Evolutionary conservation across 2,888 invertebrate genomes (phyloP), one percentile per base, ranked within the genome.

Genomic region (Dryomyza anilis): DNA sequence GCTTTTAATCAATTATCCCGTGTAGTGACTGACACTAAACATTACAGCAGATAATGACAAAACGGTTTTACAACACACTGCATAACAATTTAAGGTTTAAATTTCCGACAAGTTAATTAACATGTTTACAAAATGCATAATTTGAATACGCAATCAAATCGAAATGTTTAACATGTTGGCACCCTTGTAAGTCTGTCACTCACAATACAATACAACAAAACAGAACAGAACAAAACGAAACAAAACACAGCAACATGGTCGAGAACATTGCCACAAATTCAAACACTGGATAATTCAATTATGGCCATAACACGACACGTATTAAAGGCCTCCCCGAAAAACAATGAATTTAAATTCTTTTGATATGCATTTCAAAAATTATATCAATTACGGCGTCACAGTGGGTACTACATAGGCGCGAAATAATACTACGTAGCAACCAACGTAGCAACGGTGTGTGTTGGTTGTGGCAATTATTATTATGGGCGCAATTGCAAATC

Each of bases 341-440:
- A 43, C 39, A 56, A 39, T 56, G 19, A 56, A 25, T 43, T 39
- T 25, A 19, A 23, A 43, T 43, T 56, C 36, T 43, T n/a, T 36
- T 21, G 55, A 55, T 56, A 56, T 25, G 27, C n/a, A 56, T 56
- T 56, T 36, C 56, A 43, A 56, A n/a, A 56, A 56, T 43, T 12
- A 56, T 56, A 56, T 56, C 43, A 43, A 56, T 56, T 56, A 43
- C 56, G 43, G 14, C 27, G 7, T 7, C n/a, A n/a, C 43, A 55
- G 23, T 55, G 33, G 21, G 33, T 55, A 8, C 55, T 23, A 55
- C 21, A 50, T 25, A 33, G 25, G 5, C 50, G 12, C 25, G 25
- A n/a, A n/a, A n/a, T n/a, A n/a, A n/a, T n/a, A n/a, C n/a, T n/a
- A n/a, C n/a, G n/a, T n/a, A n/a, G n/a, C n/a, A n/a, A n/a, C n/a